phyloP scores from a whole-genome alignment of 1,140 invertebrate species.

The Trissolcus basalis region DNA sequence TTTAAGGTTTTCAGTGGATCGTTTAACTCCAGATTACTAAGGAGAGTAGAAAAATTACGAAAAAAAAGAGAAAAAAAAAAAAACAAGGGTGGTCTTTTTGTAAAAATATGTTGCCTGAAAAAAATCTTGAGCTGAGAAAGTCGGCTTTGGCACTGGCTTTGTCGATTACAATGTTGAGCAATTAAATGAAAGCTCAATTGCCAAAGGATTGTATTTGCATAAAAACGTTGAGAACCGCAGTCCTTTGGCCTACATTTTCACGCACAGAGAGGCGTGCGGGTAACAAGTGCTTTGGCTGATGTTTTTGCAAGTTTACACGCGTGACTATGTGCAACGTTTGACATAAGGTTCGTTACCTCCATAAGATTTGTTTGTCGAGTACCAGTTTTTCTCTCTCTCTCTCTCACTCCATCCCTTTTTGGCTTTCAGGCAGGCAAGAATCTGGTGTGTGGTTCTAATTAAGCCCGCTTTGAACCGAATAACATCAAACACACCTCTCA shows the following conservation, averaged over 20 bases:
- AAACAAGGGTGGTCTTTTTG: too few species aligned
- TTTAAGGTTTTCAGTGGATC: too few species aligned
- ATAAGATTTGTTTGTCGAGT: constrained; percentile 51
- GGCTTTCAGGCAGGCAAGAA: constrained; percentile 19
- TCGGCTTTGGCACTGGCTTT: too few species aligned
- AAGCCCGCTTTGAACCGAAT: constrained; percentile 38
- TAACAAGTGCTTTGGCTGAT: constrained; percentile 23
- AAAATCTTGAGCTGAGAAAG: too few species aligned
- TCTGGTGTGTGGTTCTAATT: constrained; percentile 40
- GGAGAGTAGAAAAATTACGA: too few species aligned
- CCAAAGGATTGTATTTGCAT: background rate
- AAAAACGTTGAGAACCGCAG: background rate
- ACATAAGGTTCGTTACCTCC: constrained; percentile 47
- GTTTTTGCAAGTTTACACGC: constrained; percentile 15
- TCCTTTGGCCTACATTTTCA: constrained; percentile 16
- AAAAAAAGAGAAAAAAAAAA: too few species aligned
- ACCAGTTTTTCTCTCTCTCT: constrained; percentile 21
- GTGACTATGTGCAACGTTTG: constrained; percentile 28
- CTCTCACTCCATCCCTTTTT: constrained; percentile 7
- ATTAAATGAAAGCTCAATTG: background rate
- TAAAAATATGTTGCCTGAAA: too few species aligned
- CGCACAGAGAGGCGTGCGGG: background rate
- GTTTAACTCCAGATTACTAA: too few species aligned
- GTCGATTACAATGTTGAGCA: too few species aligned
- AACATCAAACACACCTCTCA: constrained; percentile 45